Evolutionary conservation across 2,888 invertebrate genomes (phyloP).

Genomic region (Pandemis cinnamomeana): DNA sequence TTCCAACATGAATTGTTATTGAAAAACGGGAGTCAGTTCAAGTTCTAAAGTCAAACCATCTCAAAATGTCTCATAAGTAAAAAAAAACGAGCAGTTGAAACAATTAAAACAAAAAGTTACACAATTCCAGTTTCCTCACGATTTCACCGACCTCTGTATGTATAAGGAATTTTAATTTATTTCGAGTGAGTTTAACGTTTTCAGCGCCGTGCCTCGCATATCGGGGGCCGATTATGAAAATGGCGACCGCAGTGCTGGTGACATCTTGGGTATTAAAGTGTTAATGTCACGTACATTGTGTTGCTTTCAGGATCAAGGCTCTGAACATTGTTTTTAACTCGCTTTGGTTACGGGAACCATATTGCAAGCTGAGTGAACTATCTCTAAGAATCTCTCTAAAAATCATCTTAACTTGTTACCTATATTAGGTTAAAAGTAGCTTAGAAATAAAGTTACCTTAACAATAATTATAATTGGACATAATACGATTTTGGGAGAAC

Average conservation of each 20-base stretch:
- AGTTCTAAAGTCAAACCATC: not conserved
- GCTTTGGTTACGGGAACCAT: not conserved
- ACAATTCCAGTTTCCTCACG: conserved; percentile 50
- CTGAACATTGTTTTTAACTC: not conserved
- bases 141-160: conserved; percentile 57
- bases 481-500: too few species aligned
- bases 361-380: not conserved
- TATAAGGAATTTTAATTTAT: conserved; percentile 68
- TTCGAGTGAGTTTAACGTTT: conserved; percentile 58
- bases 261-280: conserved; percentile 50
- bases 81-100: conserved; percentile 21
- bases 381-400: not conserved
- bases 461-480: too few species aligned
- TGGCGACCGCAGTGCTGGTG: conserved; percentile 53
- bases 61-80: not conserved
- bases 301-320: conserved; percentile 5
- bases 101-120: conserved; percentile 39
- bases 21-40: not conserved
- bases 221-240: conserved; percentile 56
- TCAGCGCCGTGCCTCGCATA: conserved; percentile 56
- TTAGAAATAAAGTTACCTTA: too few species aligned
- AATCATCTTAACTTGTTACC: too few species aligned
- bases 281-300: conserved; percentile 32
- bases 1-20: not conserved
- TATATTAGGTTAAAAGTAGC: too few species aligned